Evolutionary conservation across 2,797 vertebrate genomes (phyloP), one percentile per base, ranked within the genome.

Genomic region (Oreortyx pictus): DNA sequence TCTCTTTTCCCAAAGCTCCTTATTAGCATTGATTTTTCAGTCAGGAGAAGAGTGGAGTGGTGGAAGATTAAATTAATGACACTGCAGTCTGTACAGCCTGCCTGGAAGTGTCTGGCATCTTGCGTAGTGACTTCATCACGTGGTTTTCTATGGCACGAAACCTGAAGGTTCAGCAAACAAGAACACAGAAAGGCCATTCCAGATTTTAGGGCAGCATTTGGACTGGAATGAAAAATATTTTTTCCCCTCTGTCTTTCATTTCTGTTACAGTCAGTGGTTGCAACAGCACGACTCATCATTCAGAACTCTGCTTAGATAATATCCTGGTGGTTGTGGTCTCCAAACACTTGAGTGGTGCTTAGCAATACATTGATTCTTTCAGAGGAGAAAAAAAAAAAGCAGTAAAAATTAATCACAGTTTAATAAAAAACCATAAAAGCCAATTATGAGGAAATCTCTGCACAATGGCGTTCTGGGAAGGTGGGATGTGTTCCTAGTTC

Each of bases 21-120:
- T 96, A 94, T 94, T 94, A 95, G 73, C 94, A 96, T 92, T 94
- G 95, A 96, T 95, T 96, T 96, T 95, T 96, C 95, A 93, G 84
- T 93, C 86, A 93, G 67, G 86, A 83, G 79, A 52, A 46, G 66
- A 87, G 79, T 35, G 0, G 6, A 74, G 79, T 35, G 66, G 82
- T 73, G 33, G 88, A 83, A 96, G 87, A 92, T 94, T 92, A 89
- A 96, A 96, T 96, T 93, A 94, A 93, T 7, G 73, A 73, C 68
- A 22, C 84, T 89, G 87, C 3, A 0, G 50, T 85, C 15, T 9
- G 49, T 50, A 29, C 0, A 1, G 60, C 72, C 92, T 95, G 93
- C 88, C 11, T 93, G 90, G 92, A 96, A 96, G 82, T 31, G 43
- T 60, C 84, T 94, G 92, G 84, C 73, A 19, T 66, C 70, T 78